Evolutionary conservation across 2,888 invertebrate genomes (phyloP).

Genomic region (Lasioglossum figueresi): DNA sequence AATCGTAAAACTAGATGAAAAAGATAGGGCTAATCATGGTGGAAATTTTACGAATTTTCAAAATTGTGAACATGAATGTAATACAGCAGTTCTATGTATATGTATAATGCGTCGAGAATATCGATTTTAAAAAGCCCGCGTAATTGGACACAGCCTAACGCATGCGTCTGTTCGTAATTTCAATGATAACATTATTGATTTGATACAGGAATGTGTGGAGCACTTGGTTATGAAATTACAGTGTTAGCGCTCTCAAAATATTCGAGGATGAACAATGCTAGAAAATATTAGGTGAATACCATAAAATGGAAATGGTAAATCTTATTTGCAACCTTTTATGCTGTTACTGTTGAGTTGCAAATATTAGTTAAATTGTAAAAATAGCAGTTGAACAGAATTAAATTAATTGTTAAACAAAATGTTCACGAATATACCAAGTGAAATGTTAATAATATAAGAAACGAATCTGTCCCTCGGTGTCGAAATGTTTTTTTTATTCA

Average conservation of each 20-base stretch:
- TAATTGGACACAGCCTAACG: neutral
- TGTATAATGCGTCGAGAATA: neutral
- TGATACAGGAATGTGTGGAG: neutral
- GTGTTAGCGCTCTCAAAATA: neutral
- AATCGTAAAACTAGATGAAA: neutral
- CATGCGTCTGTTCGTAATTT: too few relatives aligned
- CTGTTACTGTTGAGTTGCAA: neutral
- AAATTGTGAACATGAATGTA: neutral
- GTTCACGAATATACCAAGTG: too few relatives aligned
- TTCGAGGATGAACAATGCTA: too few relatives aligned
- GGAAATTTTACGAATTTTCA: neutral
- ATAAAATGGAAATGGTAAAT: too few relatives aligned
- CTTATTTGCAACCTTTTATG: neutral
- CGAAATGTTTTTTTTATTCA: too few relatives aligned
- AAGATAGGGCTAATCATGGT: neutral
- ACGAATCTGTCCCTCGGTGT: too few relatives aligned
- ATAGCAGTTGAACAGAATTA: neutral
- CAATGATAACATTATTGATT: neutral
- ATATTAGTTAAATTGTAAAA: neutral
- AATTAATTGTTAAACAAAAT: neutral
- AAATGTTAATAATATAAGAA: neutral
- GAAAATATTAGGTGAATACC: too few relatives aligned
- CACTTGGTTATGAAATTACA: neutral
- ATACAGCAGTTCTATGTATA: neutral
- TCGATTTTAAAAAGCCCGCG: neutral